Evolutionary conservation across 2,113 vertebrate genomes (phyloP).

Genomic region (Pelmatolapia mariae): DNA sequence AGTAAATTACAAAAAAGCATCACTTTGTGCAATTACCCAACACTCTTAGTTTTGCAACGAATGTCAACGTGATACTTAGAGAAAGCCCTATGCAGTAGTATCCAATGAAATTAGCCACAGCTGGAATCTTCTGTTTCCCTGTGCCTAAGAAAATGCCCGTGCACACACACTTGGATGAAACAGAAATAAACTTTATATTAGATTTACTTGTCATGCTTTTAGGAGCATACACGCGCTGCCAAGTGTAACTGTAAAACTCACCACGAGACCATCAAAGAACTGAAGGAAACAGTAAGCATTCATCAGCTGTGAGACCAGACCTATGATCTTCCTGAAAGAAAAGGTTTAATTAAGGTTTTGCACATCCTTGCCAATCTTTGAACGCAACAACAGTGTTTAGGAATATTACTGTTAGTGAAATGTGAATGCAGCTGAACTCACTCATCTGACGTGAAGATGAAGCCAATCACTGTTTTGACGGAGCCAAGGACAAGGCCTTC

Average conservation of each 20-base stretch:
- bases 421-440: slow-evolving; percentile 46
- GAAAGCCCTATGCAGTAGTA: slow-evolving; percentile 81
- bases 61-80: slow-evolving; percentile 71
- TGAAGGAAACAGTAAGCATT: slow-evolving; percentile 64
- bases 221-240: not conserved
- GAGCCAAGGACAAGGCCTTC: slow-evolving; percentile 66
- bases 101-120: slow-evolving; percentile 72
- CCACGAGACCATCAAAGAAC: slow-evolving; percentile 67
- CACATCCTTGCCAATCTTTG: not conserved
- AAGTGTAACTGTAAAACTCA: slow-evolving; percentile 25
- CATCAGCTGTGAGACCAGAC: slow-evolving; percentile 62
- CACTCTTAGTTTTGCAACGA: slow-evolving; percentile 73
- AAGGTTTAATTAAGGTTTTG: not conserved
- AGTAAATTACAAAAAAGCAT: not conserved
- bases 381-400: not conserved
- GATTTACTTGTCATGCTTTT: not conserved
- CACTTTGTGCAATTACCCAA: slow-evolving; percentile 63
- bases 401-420: not conserved
- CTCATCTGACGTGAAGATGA: slow-evolving; percentile 82
- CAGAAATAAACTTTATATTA: not conserved
- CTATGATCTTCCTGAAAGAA: slow-evolving; percentile 59
- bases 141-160: slow-evolving; percentile 78
- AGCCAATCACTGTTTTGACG: slow-evolving; percentile 76
- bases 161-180: slow-evolving; percentile 67
- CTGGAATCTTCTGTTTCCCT: slow-evolving; percentile 84